These are phyloP conservation scores for Mycteria americana DNA, from an alignment of 2,797 vertebrate species.

Conservation along the genomic window DNA sequence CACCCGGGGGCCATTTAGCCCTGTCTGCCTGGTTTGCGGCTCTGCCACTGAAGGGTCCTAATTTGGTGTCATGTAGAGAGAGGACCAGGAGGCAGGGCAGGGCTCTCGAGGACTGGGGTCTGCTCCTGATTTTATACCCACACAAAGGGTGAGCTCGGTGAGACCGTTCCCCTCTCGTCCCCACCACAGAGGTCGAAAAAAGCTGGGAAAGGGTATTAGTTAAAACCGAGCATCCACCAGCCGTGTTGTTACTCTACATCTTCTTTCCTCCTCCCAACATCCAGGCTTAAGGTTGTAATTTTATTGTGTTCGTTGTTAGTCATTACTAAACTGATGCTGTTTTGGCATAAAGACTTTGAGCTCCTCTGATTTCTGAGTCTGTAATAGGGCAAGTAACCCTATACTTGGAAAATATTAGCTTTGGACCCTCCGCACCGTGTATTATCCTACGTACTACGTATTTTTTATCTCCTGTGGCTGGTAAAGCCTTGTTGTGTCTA, in stretches of 20 bases:
- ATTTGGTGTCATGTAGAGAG: slow-evolving; percentile 57
- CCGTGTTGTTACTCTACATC: accelerated
- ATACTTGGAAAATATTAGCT: neutral
- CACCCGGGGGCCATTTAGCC: slow-evolving; percentile 24
- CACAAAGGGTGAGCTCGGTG: neutral
- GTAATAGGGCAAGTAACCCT: neutral
- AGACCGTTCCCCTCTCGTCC: neutral
- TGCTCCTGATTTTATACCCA: neutral
- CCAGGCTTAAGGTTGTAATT: neutral
- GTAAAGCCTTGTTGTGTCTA: neutral
- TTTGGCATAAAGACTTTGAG: neutral
- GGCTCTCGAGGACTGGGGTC: neutral
- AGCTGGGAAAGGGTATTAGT: neutral
- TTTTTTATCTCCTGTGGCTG: neutral
- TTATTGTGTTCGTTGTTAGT: neutral
- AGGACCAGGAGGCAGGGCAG: neutral
- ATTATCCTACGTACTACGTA: neutral
- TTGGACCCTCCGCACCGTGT: neutral
- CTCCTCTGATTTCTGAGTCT: neutral
- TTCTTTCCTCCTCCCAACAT: neutral
- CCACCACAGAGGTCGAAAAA: neutral
- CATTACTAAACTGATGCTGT: neutral
- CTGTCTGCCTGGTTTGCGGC: slow-evolving; percentile 51
- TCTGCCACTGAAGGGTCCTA: slow-evolving; percentile 49
- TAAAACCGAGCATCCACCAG: neutral